These are phyloP conservation scores for Gallinago jamesoni DNA, from an alignment of 2,113 vertebrate species.

Conservation along the genomic window DNA sequence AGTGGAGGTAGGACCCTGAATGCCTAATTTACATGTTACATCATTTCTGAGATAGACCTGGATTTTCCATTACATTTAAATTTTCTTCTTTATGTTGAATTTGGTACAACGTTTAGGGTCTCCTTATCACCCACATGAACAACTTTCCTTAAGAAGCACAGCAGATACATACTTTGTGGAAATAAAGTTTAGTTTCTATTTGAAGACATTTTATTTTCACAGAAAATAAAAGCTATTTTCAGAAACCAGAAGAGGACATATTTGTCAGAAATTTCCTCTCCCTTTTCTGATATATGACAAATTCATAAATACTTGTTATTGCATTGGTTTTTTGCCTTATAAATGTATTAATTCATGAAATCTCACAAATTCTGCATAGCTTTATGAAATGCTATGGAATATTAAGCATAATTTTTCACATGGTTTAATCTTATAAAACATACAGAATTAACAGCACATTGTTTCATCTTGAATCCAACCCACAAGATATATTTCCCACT, in stretches of 20 bases:
- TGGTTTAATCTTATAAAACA: background rate
- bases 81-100: background rate
- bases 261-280: background rate
- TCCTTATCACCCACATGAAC: background rate
- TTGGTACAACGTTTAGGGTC: background rate
- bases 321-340: background rate
- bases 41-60: background rate
- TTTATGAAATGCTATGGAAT: background rate
- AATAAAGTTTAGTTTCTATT: background rate
- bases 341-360: background rate
- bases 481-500: background rate
- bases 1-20: background rate
- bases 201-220: background rate
- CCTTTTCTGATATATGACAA: background rate
- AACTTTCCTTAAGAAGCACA: background rate
- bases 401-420: background rate
- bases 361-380: background rate
- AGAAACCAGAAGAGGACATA: background rate
- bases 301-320: background rate
- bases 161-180: background rate
- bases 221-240: background rate
- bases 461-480: background rate
- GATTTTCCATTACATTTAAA: background rate
- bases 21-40: background rate
- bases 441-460: background rate